Evolutionary conservation across 1,140 invertebrate species (phyloP).

Genomic region (Formica selysi): DNA sequence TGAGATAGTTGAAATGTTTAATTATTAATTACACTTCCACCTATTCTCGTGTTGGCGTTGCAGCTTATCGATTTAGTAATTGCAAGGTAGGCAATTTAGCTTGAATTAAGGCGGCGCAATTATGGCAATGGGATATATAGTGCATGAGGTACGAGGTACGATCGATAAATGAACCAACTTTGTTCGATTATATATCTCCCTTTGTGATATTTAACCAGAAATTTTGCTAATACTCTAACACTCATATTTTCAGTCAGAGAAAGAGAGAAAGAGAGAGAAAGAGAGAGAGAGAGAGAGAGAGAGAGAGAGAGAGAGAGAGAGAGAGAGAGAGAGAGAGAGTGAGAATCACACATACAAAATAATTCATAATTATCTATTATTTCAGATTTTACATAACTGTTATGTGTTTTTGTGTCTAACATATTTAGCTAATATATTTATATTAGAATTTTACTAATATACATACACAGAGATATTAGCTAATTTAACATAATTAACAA

Average conservation of each 20-base stretch:
- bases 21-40: neutral
- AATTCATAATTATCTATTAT: neutral
- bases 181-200: neutral
- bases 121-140: neutral
- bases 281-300: no score
- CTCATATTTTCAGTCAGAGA: neutral
- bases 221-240: neutral
- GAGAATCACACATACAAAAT: neutral
- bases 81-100: constrained; percentile 27
- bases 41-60: neutral
- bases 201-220: neutral
- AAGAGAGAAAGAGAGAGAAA: no score
- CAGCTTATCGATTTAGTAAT: constrained; percentile 16
- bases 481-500: neutral
- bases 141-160: neutral
- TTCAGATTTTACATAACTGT: neutral
- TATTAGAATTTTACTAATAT: neutral
- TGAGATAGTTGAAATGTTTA: neutral
- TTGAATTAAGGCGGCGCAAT: constrained; percentile 24
- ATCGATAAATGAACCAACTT: neutral
- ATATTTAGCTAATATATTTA: neutral
- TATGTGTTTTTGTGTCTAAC: neutral
- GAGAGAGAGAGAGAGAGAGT: no score
- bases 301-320: no score
- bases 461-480: neutral